These are phyloP conservation scores for Cordylochernes scorpioides DNA, from an alignment of 2,888 invertebrate genomes.

Conservation along the genomic window DNA sequence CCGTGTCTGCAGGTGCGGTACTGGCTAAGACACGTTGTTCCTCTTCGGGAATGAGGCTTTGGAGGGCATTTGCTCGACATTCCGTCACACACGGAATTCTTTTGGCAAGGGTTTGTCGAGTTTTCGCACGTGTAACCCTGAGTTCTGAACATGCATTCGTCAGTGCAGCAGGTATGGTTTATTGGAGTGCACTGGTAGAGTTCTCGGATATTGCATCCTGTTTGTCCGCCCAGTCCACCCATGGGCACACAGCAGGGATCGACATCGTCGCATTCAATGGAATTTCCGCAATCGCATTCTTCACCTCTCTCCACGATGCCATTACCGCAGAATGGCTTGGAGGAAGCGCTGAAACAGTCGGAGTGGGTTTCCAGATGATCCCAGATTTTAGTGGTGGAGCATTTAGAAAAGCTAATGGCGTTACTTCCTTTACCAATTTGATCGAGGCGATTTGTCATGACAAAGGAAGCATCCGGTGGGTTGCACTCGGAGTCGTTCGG, in stretches of 20 bases:
- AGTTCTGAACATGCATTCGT: not conserved
- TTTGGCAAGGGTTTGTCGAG: constrained; percentile 3
- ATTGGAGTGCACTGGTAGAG: constrained; percentile 6
- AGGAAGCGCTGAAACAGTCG: constrained; percentile 2
- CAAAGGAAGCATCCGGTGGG: no score
- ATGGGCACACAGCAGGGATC: constrained; percentile 13
- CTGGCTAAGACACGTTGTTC: constrained; percentile 2
- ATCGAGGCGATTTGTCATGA: no score
- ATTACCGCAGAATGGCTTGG: constrained; percentile 5
- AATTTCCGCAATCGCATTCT: constrained; percentile 11
- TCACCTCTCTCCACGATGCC: constrained; percentile 8
- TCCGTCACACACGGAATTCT: not conserved
- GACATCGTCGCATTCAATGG: constrained; percentile 33
- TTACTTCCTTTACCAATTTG: no score
- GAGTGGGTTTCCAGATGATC: constrained; percentile 2
- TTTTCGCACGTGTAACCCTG: not conserved
- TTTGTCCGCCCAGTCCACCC: constrained; percentile 4
- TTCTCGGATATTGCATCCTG: constrained; percentile 4
- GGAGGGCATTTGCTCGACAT: constrained; percentile 1
- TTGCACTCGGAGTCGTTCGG: no score
- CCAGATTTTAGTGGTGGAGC: constrained; percentile 4
- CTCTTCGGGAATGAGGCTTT: not conserved
- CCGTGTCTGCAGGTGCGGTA: constrained; percentile 5
- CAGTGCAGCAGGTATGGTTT: constrained; percentile 5
- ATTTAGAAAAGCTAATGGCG: constrained; percentile 12